Evolutionary conservation across 64 coral and sea anemone species (phyloP).

Genomic region (Hydrozoanthus tunicans): DNA sequence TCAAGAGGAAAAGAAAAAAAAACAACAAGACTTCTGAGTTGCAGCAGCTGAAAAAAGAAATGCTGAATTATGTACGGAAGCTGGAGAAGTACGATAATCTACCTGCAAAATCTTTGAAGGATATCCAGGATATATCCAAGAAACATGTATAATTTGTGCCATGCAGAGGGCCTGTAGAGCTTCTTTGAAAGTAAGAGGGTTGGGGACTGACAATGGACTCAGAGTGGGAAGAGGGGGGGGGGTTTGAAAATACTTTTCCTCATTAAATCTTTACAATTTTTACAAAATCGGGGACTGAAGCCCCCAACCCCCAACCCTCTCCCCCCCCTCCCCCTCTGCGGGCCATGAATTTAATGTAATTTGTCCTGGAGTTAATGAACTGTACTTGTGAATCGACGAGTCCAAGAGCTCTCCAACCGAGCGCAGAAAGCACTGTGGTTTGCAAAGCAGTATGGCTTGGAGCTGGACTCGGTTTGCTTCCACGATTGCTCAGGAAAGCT

Average conservation of each 20-base stretch:
- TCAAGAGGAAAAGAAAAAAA: not conserved
- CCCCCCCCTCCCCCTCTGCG: no score
- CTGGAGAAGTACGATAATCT: not conserved
- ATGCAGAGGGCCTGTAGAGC: not conserved
- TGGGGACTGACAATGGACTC: no score
- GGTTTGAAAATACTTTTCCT: no score
- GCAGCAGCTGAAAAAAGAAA: slow-evolving; percentile 11
- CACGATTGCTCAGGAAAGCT: slow-evolving; percentile 3
- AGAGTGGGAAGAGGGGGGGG: no score
- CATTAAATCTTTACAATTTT: no score
- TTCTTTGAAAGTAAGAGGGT: no score
- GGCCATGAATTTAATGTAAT: not conserved
- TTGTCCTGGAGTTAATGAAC: not conserved
- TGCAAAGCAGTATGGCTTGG: slow-evolving; percentile 37
- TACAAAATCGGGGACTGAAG: no score
- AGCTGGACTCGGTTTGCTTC: slow-evolving; percentile 12
- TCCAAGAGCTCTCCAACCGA: not conserved
- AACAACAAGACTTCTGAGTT: not conserved
- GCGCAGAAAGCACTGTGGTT: slow-evolving; percentile 44
- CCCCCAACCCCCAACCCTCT: no score
- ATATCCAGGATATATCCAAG: slow-evolving; percentile 10
- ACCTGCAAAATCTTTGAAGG: not conserved
- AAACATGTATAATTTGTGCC: not conserved
- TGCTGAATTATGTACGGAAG: not conserved
- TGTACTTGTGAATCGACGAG: not conserved